Base-by-base conservation (phyloP, 1,140 invertebrate genomes). In the Andrena cerasifolii region DNA sequence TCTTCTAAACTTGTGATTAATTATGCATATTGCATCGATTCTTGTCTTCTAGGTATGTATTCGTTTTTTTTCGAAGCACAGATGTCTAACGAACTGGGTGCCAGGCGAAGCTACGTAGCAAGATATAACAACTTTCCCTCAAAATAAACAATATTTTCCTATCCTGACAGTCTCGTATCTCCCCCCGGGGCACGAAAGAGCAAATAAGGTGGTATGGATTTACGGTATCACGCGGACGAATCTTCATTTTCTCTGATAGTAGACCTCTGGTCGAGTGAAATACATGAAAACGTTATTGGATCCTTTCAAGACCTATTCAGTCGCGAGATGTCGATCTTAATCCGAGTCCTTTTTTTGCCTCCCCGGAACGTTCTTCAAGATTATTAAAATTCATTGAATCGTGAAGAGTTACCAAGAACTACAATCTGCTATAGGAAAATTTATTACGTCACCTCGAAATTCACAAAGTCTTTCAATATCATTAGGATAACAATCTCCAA, bases 141-240 rank as follows among this genome's bases (percentile, higher is more conserved):
- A 79, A 70, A 83, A 33, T 63, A 84, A 79, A 84, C 83, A 84
- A 18, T 31, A 2, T 72, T 40, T 63, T 58, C 51, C 56, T 82
- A 58, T 82, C 47, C 49, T 24, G 14, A 7, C 16, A 0, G 16
- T n/a, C 2, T 14, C 24, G 26, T 54, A 53, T 80, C 51, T 65
- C 26, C 51, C 54, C 40, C 56, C 18, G 31, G 53, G 33, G 0
- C n/a, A 51, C 28, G 10, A 45, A 43, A 65, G 36, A 68, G 51
- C 68, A 82, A 67, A 82, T 71, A 77, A 43, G 33, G 10, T 10
- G 21, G 43, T 40, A 70, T 43, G 53, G 63, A 77, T 77, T 77
- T 70, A 40, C 14, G 18, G 14, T 75, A 77, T 77, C 66, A 58
- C 10, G 2, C n/a, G 43, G 65, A 28, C 3, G 33, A 16, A 77